Conservation (phyloP, 2,113 vertebrate genomes). For the Laticauda laticaudata region DNA sequence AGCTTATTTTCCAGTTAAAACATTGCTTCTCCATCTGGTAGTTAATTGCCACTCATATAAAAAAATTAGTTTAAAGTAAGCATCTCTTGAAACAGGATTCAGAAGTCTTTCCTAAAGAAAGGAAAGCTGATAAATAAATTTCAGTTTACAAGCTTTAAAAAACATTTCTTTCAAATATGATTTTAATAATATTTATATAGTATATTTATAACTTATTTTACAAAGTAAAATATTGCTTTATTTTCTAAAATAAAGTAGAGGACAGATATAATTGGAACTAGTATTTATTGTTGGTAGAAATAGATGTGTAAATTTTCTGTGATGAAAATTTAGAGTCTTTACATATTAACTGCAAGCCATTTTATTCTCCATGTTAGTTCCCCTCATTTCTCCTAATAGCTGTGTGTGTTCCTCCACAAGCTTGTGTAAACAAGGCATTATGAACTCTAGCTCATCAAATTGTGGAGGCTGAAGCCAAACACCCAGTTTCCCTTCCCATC, state of each 20-base stretch:
- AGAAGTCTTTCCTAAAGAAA: neutral
- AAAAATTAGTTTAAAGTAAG: conserved; percentile 30
- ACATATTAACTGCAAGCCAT: too few species aligned
- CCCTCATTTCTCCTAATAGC: too few species aligned
- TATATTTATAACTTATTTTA: neutral
- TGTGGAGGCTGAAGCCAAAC: too few species aligned
- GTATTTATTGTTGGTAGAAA: neutral
- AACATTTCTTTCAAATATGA: neutral
- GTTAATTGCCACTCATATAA: conserved; percentile 33
- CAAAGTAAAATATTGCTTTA: too few species aligned
- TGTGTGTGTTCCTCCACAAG: too few species aligned
- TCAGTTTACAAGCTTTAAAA: neutral
- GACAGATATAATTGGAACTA: conserved; percentile 19
- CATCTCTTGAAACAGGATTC: conserved; percentile 33
- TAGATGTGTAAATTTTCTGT: too few species aligned
- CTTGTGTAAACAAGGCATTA: too few species aligned
- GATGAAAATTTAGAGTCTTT: too few species aligned
- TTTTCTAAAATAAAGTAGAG: too few species aligned
- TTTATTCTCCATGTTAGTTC: too few species aligned
- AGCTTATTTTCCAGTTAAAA: conserved; percentile 39
- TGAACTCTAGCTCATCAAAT: too few species aligned
- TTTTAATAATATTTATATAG: neutral
- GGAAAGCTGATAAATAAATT: neutral
- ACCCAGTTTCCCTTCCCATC: too few species aligned
- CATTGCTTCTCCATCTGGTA: conserved; percentile 38